phyloP scores from a whole-genome alignment of 2,113 vertebrate genomes.

The Notothenia rossii region DNA sequence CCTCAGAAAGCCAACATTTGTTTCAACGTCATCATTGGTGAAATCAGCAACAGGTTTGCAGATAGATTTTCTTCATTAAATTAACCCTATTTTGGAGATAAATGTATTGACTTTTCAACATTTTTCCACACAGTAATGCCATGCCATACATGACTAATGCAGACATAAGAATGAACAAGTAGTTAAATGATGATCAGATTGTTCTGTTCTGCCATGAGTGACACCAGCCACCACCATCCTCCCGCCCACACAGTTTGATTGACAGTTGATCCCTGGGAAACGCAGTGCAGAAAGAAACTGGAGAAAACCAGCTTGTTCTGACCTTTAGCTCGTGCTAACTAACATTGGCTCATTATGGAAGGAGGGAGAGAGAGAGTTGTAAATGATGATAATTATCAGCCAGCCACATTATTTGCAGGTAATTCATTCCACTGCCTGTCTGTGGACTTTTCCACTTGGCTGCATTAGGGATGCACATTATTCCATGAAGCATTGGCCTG shows the following conservation, averaged over 20 bases:
- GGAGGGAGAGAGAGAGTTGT: background rate
- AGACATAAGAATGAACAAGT: too few relatives aligned
- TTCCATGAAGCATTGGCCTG: constrained; percentile 39
- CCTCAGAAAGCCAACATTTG: too few relatives aligned
- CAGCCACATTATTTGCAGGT: constrained; percentile 30
- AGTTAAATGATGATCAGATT: too few relatives aligned
- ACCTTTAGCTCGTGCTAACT: constrained; percentile 9
- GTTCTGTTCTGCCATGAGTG: background rate
- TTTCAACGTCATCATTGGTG: too few relatives aligned
- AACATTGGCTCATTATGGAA: background rate
- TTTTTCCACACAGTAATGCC: too few relatives aligned
- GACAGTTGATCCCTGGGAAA: constrained; percentile 31
- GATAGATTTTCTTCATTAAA: too few relatives aligned
- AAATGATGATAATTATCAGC: constrained; percentile 32
- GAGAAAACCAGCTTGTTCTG: constrained; percentile 14
- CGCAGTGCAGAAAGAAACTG: background rate
- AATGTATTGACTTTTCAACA: too few relatives aligned
- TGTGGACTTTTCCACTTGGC: constrained; percentile 15
- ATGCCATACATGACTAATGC: too few relatives aligned
- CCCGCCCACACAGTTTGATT: constrained; percentile 38
- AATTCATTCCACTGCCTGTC: constrained; percentile 8
- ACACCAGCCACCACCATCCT: constrained; percentile 2
- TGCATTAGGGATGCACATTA: constrained; percentile 24
- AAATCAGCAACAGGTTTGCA: too few relatives aligned
- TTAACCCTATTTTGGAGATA: too few relatives aligned